A percentile compares a stretch with the other conserved stretches of the same genome.
phyloP scores from a whole-genome alignment of 2,888 invertebrate species.

The Eupithecia tripunctaria region DNA sequence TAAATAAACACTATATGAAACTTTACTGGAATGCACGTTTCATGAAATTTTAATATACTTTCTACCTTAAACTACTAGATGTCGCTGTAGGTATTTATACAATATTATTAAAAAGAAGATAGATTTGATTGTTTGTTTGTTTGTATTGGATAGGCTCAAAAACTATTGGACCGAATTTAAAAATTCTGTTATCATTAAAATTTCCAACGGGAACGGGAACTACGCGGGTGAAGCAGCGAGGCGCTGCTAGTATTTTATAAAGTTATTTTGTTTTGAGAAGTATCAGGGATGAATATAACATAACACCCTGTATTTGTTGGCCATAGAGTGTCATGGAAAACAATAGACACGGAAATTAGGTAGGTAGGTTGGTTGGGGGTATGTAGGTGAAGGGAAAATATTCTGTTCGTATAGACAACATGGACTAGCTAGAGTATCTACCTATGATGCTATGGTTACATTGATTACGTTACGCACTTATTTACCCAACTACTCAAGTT shows the following conservation, averaged over 20 bases:
- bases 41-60: neutral
- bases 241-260: neutral
- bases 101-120: no score
- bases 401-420: neutral
- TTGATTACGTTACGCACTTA: neutral
- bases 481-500: neutral
- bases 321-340: conserved; percentile 41
- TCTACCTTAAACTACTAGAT: conserved; percentile 45
- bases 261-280: neutral
- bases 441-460: neutral
- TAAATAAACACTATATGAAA: neutral
- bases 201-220: no score
- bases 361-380: conserved; percentile 8
- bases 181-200: no score
- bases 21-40: neutral
- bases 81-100: conserved; percentile 51
- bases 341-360: conserved; percentile 52
- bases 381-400: conserved; percentile 20
- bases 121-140: no score
- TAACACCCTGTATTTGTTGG: conserved; percentile 42
- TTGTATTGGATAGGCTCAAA: no score
- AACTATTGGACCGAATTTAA: no score
- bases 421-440: no score
- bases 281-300: conserved; percentile 22
- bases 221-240: no score